Percentiles rank a stretch among this genome's conserved stretches.
Conservation (phyloP, 2,888 invertebrate species). For the Carcina quercana region DNA sequence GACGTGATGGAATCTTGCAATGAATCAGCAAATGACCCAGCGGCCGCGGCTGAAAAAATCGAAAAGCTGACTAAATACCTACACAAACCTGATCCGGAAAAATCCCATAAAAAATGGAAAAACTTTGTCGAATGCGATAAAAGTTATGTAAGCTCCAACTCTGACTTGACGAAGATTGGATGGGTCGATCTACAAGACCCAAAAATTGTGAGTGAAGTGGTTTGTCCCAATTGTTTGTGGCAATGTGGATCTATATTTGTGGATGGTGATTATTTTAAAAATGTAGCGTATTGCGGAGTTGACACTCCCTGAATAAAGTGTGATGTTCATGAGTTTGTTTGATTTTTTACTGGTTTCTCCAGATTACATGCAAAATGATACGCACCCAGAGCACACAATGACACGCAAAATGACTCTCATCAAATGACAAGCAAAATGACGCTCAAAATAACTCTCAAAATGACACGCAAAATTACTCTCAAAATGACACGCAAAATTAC, state of each 20-base stretch:
- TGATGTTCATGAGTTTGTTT: constrained; percentile 25
- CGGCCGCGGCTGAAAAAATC: constrained; percentile 60
- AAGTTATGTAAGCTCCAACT: constrained; percentile 21
- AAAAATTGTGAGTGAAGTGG: constrained; percentile 18
- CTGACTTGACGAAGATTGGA: constrained; percentile 22
- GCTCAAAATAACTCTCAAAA: too few species aligned
- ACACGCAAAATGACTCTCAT: background rate
- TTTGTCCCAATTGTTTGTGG: constrained; percentile 66
- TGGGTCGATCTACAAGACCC: constrained; percentile 42
- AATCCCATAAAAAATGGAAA: constrained; percentile 50
- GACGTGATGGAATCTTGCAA: constrained; percentile 29
- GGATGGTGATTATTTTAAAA: constrained; percentile 42
- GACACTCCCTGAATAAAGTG: constrained; percentile 40
- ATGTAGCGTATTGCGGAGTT: constrained; percentile 32
- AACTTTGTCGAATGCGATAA: constrained; percentile 35
- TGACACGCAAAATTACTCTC: too few species aligned
- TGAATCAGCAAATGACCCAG: constrained; percentile 36
- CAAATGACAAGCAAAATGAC: too few species aligned
- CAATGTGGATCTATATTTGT: constrained; percentile 60
- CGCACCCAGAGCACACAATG: too few species aligned
- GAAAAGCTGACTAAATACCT: constrained; percentile 66
- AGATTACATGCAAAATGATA: too few species aligned
- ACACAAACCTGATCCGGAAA: constrained; percentile 31
- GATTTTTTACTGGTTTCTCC: too few species aligned
- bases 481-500: too few species aligned